Base-by-base conservation (phyloP, 2,797 vertebrate genomes). In the Thaleichthys pacificus region DNA sequence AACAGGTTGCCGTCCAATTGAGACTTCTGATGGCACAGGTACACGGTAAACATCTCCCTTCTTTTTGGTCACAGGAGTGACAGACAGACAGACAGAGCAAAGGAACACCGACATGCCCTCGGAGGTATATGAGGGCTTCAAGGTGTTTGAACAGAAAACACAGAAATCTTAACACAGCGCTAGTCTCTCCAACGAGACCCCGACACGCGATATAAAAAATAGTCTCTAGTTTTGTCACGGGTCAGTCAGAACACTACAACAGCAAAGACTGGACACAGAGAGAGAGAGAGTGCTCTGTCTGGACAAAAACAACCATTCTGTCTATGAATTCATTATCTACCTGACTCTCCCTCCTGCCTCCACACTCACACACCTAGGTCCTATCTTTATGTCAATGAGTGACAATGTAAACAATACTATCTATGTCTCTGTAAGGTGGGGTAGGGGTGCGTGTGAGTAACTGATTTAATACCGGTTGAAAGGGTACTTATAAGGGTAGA, bases 151-250 rank as follows among this genome's bases (percentile, higher is more conserved):
- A 83, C 68, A 57, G 79, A 80, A 57, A 57, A 81, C 26, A 72
- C 60, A 66, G 85, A 82, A 80, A 82, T 82, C 91, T 87, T 88
- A 70, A 91, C 86, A 86, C 86, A 82, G 90, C 87, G 90, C 90
- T 85, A 90, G 86, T 47, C 12, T 47, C 42, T 47, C 42, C 42
- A 47, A 47, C 42, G 9, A 91, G 93, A 91, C 91, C 91, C 89
- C 73, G 94, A 93, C 91, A 93, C 91, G 91, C 92, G 0, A 90
- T 97, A 97, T 96, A 94, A 97, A 97, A 98, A 97, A 97, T 96
- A 97, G 93, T 87, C 92, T 95, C 94, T 78, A 95, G 94, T 94
- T 17, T 95, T 94, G 94, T 95, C 94, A 92, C 92, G 92, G 94
- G 94, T 94, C 92, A 93, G 72, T 85, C 65, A 87, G 84, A 81